A percentile compares a stretch with the other conserved stretches of the same genome.
Conservation (phyloP, 2,888 invertebrate genomes). For the Ochropacha duplaris region DNA sequence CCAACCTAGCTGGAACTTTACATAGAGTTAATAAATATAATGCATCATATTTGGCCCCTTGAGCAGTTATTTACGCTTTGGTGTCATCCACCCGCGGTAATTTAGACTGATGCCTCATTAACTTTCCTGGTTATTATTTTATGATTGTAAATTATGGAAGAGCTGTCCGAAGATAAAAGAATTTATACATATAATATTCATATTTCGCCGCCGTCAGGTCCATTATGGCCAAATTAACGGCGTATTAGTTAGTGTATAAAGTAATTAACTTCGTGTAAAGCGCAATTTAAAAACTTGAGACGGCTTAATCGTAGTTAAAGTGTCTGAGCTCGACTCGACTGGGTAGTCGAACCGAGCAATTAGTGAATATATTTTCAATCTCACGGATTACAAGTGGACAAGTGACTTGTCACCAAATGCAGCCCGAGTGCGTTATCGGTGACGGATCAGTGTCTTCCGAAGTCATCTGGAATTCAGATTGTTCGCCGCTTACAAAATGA, state of each 20-base stretch:
- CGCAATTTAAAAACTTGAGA: slow-evolving; percentile 36
- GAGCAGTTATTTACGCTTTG: slow-evolving; percentile 40
- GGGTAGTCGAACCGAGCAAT: slow-evolving; percentile 34
- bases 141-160: slow-evolving; percentile 61
- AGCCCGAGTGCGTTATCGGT: slow-evolving; percentile 73
- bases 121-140: slow-evolving; percentile 61
- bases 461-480: slow-evolving; percentile 74
- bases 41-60: slow-evolving; percentile 40
- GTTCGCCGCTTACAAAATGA: slow-evolving; percentile 56
- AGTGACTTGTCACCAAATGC: slow-evolving; percentile 76
- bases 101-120: slow-evolving; percentile 63
- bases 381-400: slow-evolving; percentile 68
- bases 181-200: slow-evolving; percentile 59
- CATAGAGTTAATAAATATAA: slow-evolving; percentile 46
- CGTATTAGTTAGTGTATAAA: slow-evolving; percentile 45
- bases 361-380: slow-evolving; percentile 61
- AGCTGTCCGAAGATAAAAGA: slow-evolving; percentile 54
- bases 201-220: slow-evolving; percentile 52
- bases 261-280: slow-evolving; percentile 43
- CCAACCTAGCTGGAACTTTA: slow-evolving; percentile 51
- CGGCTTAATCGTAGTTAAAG: slow-evolving; percentile 25
- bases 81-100: slow-evolving; percentile 43
- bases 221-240: slow-evolving; percentile 54
- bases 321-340: slow-evolving; percentile 13
- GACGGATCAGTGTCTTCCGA: slow-evolving; percentile 77